Percentiles rank a stretch among this genome's conserved stretches.
These are phyloP conservation scores for Drosophila maculinotata DNA, from an alignment of 2,888 invertebrate genomes.

Conservation along the genomic window DNA sequence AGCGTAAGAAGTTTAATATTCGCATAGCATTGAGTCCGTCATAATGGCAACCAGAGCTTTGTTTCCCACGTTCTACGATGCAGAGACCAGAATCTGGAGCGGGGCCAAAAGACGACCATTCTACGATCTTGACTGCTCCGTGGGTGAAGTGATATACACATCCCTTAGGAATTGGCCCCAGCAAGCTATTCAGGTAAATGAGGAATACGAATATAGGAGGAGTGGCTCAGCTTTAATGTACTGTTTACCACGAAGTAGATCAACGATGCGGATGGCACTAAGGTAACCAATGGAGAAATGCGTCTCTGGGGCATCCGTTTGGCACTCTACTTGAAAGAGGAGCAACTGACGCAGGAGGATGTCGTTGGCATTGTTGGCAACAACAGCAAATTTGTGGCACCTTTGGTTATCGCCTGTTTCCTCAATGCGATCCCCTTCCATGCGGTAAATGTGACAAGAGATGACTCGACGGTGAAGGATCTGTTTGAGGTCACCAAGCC, in stretches of 20 bases:
- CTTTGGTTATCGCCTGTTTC: slow-evolving; percentile 45
- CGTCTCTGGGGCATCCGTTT: slow-evolving; percentile 36
- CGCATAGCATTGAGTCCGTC: slow-evolving; percentile 9
- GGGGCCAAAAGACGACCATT: slow-evolving; percentile 27
- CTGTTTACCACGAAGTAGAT: slow-evolving; percentile 38
- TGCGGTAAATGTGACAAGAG: slow-evolving; percentile 49
- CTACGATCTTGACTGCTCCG: slow-evolving; percentile 38
- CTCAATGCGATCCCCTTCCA: slow-evolving; percentile 59
- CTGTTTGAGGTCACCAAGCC: slow-evolving; percentile 61
- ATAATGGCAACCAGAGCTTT: slow-evolving; percentile 53
- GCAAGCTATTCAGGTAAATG: slow-evolving; percentile 55
- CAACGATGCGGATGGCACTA: slow-evolving; percentile 45
- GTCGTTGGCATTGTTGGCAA: slow-evolving; percentile 44
- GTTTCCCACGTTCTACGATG: slow-evolving; percentile 53
- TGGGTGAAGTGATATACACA: slow-evolving; percentile 31
- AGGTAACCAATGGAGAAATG: slow-evolving; percentile 41
- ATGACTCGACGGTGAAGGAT: slow-evolving; percentile 33
- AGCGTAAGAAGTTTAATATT: slow-evolving; percentile 19
- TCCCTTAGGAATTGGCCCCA: slow-evolving; percentile 39
- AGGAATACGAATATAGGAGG: too few relatives aligned
- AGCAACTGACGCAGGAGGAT: slow-evolving; percentile 56
- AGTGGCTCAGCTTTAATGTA: slow-evolving; percentile 4
- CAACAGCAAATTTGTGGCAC: slow-evolving; percentile 39
- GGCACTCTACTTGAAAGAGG: slow-evolving; percentile 43
- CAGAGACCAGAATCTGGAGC: slow-evolving; percentile 60